Conservation (phyloP, 2,113 vertebrate genomes). For the Callaeas wilsoni region DNA sequence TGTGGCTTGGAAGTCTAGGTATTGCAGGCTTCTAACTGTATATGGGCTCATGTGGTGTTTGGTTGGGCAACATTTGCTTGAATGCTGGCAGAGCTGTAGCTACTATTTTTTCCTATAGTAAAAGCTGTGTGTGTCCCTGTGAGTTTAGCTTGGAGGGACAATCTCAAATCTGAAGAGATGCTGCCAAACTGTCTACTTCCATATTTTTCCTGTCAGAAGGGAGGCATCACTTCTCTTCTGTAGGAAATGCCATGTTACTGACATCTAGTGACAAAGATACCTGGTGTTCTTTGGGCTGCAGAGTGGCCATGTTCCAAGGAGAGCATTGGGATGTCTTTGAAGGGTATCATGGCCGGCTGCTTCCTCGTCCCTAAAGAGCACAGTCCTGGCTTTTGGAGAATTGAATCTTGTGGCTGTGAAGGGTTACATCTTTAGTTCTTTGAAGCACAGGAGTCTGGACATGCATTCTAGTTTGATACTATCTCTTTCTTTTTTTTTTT, state of each 20-base stretch:
- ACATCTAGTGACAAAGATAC: slow-evolving; percentile 45
- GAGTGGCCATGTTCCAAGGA: neutral
- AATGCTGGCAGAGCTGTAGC: neutral
- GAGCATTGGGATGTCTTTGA: neutral
- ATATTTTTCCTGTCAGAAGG: slow-evolving; percentile 34
- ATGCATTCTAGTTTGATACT: neutral
- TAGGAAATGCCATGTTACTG: slow-evolving; percentile 4
- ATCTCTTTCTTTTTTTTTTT: neutral
- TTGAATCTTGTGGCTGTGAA: neutral
- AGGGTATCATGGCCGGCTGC: neutral
- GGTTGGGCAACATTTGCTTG: neutral
- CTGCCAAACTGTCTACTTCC: neutral
- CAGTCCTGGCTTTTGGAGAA: neutral
- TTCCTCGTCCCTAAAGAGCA: neutral
- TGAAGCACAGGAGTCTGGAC: neutral
- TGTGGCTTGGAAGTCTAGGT: neutral
- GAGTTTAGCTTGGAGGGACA: slow-evolving; percentile 25
- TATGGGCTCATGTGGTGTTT: neutral
- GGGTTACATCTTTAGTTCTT: neutral
- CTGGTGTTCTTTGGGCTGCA: neutral
- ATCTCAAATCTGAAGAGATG: neutral
- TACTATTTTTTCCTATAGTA: neutral
- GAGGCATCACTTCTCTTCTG: neutral
- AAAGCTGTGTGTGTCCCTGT: neutral
- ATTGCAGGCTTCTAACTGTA: neutral